phyloP scores from a whole-genome alignment of 1,140 invertebrate genomes.

The Drosophila melanica region DNA sequence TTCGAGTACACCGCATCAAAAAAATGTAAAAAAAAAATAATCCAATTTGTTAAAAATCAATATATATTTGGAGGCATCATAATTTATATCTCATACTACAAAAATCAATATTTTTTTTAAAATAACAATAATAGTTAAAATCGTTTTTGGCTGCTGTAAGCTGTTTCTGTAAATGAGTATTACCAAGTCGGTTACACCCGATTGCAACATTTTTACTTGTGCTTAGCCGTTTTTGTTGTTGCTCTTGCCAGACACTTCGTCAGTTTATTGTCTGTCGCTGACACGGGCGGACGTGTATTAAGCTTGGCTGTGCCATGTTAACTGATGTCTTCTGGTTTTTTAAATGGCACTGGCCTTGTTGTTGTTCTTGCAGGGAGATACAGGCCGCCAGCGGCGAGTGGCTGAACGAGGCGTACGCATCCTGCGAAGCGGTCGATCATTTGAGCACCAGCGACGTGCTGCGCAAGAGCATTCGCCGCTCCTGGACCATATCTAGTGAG shows the following conservation, averaged over 20 bases:
- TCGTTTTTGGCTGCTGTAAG: too few relatives aligned
- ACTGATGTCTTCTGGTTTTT: slow-evolving; percentile 69
- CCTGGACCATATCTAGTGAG: slow-evolving; percentile 90
- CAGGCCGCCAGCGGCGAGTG: slow-evolving; percentile 89
- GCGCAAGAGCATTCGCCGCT: slow-evolving; percentile 87
- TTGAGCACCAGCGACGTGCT: slow-evolving; percentile 88
- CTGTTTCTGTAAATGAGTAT: too few relatives aligned
- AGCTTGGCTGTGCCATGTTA: slow-evolving; percentile 40
- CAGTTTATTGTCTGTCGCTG: slow-evolving; percentile 54
- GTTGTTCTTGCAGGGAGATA: slow-evolving; percentile 87
- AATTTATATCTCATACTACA: too few relatives aligned
- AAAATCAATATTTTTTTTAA: too few relatives aligned
- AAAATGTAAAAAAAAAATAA: too few relatives aligned
- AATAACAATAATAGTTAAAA: too few relatives aligned
- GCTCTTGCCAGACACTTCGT: slow-evolving; percentile 22
- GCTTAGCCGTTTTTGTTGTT: slow-evolving; percentile 18
- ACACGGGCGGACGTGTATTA: slow-evolving; percentile 50
- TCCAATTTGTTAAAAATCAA: too few relatives aligned
- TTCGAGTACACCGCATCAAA: too few relatives aligned
- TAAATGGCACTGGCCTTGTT: slow-evolving; percentile 71
- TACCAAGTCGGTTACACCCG: too few relatives aligned
- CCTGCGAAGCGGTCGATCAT: slow-evolving; percentile 84
- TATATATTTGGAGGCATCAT: too few relatives aligned
- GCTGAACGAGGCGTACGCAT: slow-evolving; percentile 87
- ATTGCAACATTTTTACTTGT: too few relatives aligned